phyloP scores from a whole-genome alignment of 2,113 vertebrate species.

The Gadus macrocephalus region DNA sequence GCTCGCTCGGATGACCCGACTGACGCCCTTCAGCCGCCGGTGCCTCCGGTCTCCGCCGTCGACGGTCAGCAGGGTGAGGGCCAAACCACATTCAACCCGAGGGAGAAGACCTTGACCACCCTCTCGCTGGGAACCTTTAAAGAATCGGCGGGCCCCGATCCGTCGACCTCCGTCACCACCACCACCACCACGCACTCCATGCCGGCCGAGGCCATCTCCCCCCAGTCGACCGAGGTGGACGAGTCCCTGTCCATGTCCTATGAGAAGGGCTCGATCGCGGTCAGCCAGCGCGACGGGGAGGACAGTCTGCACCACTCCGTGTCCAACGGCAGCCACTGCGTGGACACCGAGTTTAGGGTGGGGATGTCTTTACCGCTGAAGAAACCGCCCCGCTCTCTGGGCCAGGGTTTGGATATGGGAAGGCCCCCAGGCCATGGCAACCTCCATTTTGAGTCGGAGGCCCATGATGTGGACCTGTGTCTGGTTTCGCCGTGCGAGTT shows the following conservation, averaged over 20 bases:
- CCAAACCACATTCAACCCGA: conserved; percentile 37
- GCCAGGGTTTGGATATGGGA: conserved; percentile 61
- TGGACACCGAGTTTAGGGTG: conserved; percentile 55
- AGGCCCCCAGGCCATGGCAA: conserved; percentile 40
- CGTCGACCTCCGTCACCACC: conserved; percentile 74
- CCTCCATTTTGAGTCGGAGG: conserved; percentile 60
- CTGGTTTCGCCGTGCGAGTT: conserved; percentile 95
- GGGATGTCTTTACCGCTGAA: conserved; percentile 76
- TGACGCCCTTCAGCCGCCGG: conserved; percentile 45
- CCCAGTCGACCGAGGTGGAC: conserved; percentile 94
- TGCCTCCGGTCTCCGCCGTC: conserved; percentile 32
- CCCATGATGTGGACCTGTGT: conserved; percentile 90
- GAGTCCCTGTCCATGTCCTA: conserved; percentile 91
- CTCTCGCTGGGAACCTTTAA: conserved; percentile 81
- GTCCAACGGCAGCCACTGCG: conserved; percentile 59
- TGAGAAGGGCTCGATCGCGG: conserved; percentile 80
- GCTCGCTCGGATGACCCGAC: conserved; percentile 29
- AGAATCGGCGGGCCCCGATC: conserved; percentile 69
- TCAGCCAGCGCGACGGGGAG: conserved; percentile 68
- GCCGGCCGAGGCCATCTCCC: conserved; percentile 91
- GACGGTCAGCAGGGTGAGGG: conserved; percentile 31
- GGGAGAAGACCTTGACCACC: conserved; percentile 75
- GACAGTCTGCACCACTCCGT: conserved; percentile 39
- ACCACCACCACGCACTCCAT: conserved; percentile 75
- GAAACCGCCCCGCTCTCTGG: conserved; percentile 63